phyloP scores from a whole-genome alignment of 2,797 vertebrate genomes.

The Karalla daura region DNA sequence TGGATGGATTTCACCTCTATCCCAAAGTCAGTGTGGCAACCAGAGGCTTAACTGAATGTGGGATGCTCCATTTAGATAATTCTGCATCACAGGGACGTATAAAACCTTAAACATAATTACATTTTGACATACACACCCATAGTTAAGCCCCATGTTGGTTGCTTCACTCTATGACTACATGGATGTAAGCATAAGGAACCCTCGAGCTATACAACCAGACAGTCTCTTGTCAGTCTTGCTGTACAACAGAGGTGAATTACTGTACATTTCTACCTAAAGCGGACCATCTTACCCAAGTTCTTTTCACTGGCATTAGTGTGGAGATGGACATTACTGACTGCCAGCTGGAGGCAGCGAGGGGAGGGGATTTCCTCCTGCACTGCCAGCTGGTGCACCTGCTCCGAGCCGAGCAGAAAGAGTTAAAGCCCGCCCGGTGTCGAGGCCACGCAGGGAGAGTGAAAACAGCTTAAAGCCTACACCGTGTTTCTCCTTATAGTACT shows the following conservation, averaged over 20 bases:
- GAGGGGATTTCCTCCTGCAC: conserved; percentile 50
- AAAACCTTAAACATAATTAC: conserved; percentile 2
- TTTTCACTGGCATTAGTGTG: conserved; percentile 31
- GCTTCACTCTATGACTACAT: background rate
- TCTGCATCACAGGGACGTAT: background rate
- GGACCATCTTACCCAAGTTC: too few species aligned
- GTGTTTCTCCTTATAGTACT: background rate
- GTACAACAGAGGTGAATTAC: background rate
- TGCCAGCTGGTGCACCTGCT: conserved; percentile 70
- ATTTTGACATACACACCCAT: background rate
- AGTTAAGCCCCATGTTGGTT: background rate
- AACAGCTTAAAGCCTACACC: background rate
- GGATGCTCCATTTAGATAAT: background rate
- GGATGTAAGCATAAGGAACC: conserved; percentile 2
- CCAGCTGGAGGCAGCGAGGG: conserved; percentile 65
- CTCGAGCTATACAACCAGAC: too few species aligned
- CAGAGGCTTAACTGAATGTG: background rate
- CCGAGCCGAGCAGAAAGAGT: conserved; percentile 38
- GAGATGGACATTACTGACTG: conserved; percentile 30
- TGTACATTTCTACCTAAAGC: background rate
- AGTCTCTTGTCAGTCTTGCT: background rate
- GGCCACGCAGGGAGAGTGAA: conserved; percentile 8
- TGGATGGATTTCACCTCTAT: background rate
- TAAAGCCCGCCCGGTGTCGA: conserved; percentile 35
- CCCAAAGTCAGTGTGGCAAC: background rate